phyloP scores from a whole-genome alignment of 2,113 vertebrate species.

The Phycodurus eques region DNA sequence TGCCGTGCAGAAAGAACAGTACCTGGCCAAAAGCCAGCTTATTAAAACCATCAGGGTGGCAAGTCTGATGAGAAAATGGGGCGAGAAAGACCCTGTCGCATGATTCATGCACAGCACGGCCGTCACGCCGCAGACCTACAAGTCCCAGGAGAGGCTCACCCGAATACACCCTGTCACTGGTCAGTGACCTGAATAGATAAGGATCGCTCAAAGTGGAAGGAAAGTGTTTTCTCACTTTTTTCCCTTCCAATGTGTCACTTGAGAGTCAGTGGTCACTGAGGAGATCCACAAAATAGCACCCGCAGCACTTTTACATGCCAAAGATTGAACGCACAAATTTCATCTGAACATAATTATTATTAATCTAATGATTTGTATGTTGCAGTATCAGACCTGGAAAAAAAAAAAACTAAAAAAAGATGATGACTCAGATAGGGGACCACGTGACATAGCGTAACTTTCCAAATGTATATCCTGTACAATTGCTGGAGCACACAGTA shows the following conservation, averaged over 20 bases:
- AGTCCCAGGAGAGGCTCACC: conserved; percentile 35
- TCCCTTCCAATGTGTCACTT: conserved; percentile 7
- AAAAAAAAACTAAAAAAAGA: no score
- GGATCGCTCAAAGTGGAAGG: conserved; percentile 5
- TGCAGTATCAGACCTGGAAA: no score
- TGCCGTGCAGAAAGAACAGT: conserved; percentile 11
- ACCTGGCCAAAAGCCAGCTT: conserved; percentile 31
- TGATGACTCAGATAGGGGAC: no score
- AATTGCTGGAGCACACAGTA: neutral
- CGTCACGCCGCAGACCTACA: conserved; percentile 25
- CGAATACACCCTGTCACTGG: conserved; percentile 38
- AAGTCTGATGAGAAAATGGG: conserved; percentile 19
- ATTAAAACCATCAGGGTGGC: conserved; percentile 29
- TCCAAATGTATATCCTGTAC: neutral
- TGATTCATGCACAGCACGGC: conserved; percentile 38
- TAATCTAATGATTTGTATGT: neutral
- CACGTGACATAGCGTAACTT: neutral
- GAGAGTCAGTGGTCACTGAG: conserved; percentile 20
- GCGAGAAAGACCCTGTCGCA: conserved; percentile 21
- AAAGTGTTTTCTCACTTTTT: conserved; percentile 17
- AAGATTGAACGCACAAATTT: neutral
- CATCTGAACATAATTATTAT: neutral
- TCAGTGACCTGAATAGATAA: conserved; percentile 38
- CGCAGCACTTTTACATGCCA: neutral
- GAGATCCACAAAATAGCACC: neutral